Evolutionary conservation across 2,797 vertebrate genomes (phyloP), one percentile per base, ranked within the genome.

Genomic region (Propithecus deckenii): DNA sequence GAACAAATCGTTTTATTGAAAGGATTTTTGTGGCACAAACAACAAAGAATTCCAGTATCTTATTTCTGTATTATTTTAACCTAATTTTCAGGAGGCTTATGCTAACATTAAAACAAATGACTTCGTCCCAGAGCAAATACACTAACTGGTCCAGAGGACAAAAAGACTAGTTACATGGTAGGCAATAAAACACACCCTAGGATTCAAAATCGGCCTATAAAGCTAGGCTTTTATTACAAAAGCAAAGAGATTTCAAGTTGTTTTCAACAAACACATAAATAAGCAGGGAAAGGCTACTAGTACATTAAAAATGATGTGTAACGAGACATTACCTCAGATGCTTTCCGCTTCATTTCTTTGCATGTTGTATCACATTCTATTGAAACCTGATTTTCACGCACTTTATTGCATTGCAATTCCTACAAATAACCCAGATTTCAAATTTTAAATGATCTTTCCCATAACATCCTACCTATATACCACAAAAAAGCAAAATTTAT

Each of bases 281-380:
- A 71, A 57, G 43, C 0, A 90, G 22, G 41, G 38, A 85, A 92
- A 94, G 52, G 55, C 32, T 18, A 55, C 8, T 18, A 79, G 35
- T 12, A 65, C 46, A 2, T 38, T 28, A 32, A 52, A 65, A 65
- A 48, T 38, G 1, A 20, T 13, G 46, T 57, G 71, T 43, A 79
- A 20, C 0, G 7, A 63, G 63, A 94, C 72, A 83, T 97, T 99
- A 99, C 99, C 99, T 99, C 99, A 97, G 98, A 98, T 23, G 99
- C 99, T 97, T 99, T 99, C 98, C 76, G 99, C 97, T 99, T 99
- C 98, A 99, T 98, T 92, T 99, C 99, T 97, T 97, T 99, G 98
- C 99, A 99, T 22, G 98, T 91, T 1, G 98, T 94, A 43, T 99
- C 99, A 28, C 99, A 99, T 95, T 99, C 97, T 88, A 99, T 90